phyloP scores from a whole-genome alignment of 2,888 invertebrate species.

The Caenorhabditis becei region DNA sequence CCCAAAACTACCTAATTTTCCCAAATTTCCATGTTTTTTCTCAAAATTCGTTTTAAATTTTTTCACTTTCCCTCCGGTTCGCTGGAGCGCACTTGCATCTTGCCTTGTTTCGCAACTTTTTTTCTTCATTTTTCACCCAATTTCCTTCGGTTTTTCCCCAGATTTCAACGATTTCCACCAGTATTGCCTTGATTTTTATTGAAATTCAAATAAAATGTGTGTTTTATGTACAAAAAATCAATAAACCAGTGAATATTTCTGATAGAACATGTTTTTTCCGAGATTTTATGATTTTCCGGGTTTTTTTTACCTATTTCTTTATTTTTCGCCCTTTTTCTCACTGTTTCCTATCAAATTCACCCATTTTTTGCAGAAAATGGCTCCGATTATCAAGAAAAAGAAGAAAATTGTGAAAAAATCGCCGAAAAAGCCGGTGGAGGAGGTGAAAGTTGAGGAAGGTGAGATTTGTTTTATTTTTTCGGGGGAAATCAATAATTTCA shows the following conservation, averaged over 20 bases:
- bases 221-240: too few species aligned
- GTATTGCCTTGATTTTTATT: background rate
- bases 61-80: background rate
- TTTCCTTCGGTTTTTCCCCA: background rate
- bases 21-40: background rate
- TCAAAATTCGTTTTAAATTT: background rate
- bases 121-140: background rate
- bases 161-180: background rate
- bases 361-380: conserved; percentile 23
- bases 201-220: background rate
- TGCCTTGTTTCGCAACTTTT: background rate
- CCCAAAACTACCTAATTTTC: background rate
- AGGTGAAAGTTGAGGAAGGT: conserved; percentile 18
- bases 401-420: conserved; percentile 26
- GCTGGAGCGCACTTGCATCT: conserved; percentile 9
- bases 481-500: background rate
- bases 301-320: background rate
- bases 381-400: conserved; percentile 42
- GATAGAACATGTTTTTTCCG: too few species aligned
- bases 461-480: background rate
- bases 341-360: background rate
- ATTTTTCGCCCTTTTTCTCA: background rate
- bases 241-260: too few species aligned
- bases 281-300: background rate
- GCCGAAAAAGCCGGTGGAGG: conserved; percentile 8